Evolutionary conservation across 2,113 vertebrate species (phyloP).

Genomic region (Ameiurus melas): DNA sequence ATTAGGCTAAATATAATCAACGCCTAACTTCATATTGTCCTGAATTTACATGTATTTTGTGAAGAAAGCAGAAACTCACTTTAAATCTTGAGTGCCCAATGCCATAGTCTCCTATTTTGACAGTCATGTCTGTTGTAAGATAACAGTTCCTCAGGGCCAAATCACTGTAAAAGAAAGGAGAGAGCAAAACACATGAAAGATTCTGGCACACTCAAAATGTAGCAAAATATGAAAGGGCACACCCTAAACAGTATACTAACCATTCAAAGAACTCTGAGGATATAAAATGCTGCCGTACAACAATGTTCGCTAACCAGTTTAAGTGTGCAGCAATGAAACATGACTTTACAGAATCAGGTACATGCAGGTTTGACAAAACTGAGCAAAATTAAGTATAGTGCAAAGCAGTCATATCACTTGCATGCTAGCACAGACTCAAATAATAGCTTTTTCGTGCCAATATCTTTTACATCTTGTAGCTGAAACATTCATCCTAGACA

Average conservation of each 20-base stretch:
- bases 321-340: neutral
- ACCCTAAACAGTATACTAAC: neutral
- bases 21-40: neutral
- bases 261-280: neutral
- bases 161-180: slow-evolving; percentile 74
- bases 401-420: neutral
- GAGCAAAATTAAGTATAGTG: neutral
- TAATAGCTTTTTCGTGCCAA: neutral
- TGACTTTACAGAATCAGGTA: neutral
- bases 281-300: neutral
- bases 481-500: neutral
- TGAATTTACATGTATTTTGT: neutral
- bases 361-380: neutral
- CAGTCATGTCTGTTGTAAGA: slow-evolving; percentile 91
- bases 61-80: slow-evolving; percentile 71
- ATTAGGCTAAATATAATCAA: slow-evolving; percentile 23
- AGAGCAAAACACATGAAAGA: neutral
- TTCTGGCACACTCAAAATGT: neutral
- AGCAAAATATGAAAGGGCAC: neutral
- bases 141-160: slow-evolving; percentile 94
- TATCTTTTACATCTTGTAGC: neutral
- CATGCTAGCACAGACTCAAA: neutral
- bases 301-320: neutral
- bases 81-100: slow-evolving; percentile 91
- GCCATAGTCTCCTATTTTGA: slow-evolving; percentile 96